These are phyloP conservation scores for Agrotis segetum DNA, from an alignment of 2,888 invertebrate species.

Conservation along the genomic window DNA sequence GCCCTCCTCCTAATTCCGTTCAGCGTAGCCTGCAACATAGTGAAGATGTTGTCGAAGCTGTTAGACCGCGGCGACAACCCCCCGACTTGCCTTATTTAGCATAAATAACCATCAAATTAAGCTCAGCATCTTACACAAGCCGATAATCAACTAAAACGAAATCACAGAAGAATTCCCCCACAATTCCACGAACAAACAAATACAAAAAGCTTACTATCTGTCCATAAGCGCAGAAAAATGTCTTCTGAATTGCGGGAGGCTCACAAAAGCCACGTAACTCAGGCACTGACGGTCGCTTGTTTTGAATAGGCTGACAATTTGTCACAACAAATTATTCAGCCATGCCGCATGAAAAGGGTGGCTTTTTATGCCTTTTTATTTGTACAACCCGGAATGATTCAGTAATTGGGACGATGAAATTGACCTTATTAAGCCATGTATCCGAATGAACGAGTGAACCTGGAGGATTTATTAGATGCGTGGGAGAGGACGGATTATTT, in stretches of 20 bases:
- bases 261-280: slow-evolving; percentile 74
- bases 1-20: no score
- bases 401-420: slow-evolving; percentile 69
- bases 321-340: slow-evolving; percentile 85
- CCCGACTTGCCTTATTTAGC: no score
- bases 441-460: slow-evolving; percentile 36
- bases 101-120: not conserved
- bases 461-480: slow-evolving; percentile 45
- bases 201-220: slow-evolving; percentile 55
- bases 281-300: slow-evolving; percentile 75
- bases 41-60: no score
- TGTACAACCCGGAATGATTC: slow-evolving; percentile 69
- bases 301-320: slow-evolving; percentile 83
- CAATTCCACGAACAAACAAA: slow-evolving; percentile 32
- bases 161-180: slow-evolving; percentile 12
- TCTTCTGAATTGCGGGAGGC: slow-evolving; percentile 62
- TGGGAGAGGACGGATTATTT: slow-evolving; percentile 22
- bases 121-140: not conserved
- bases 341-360: slow-evolving; percentile 80
- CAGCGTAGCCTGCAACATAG: no score
- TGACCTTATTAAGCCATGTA: slow-evolving; percentile 67
- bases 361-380: slow-evolving; percentile 65
- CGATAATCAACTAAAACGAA: slow-evolving; percentile 14
- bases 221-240: slow-evolving; percentile 66
- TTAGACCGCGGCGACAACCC: no score